These are phyloP conservation scores for Polyodon spathula DNA, from an alignment of 2,113 vertebrate species.

Conservation along the genomic window DNA sequence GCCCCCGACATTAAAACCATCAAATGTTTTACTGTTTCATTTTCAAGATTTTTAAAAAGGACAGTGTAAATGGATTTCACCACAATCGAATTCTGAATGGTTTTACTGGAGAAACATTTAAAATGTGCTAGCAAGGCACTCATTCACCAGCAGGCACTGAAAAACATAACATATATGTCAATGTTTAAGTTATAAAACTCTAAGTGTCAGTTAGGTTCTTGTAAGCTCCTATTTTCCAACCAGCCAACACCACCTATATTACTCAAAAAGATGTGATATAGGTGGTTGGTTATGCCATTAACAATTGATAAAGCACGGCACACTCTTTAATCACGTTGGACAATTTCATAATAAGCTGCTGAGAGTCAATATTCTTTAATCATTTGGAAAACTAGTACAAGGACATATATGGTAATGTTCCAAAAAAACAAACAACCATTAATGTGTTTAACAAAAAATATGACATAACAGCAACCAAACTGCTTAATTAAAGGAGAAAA, in stretches of 20 bases:
- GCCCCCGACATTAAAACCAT: conserved; percentile 21
- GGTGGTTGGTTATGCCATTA: too few relatives aligned
- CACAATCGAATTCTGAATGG: conserved; percentile 12
- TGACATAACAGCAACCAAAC: background rate
- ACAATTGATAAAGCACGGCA: too few relatives aligned
- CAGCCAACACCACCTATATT: background rate
- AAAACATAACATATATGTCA: conserved; percentile 18
- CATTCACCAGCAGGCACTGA: conserved; percentile 3
- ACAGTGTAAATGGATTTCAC: background rate
- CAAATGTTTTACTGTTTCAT: background rate
- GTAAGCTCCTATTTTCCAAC: background rate
- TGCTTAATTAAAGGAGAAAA: background rate
- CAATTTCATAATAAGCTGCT: background rate
- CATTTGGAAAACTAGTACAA: background rate
- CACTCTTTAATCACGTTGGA: background rate
- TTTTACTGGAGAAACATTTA: conserved; percentile 8
- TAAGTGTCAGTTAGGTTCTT: background rate
- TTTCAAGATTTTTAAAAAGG: background rate
- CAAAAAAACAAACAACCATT: conserved; percentile 9
- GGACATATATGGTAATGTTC: conserved; percentile 12
- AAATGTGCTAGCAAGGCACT: background rate
- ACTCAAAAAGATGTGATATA: too few relatives aligned
- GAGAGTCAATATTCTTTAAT: conserved; percentile 4
- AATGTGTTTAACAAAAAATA: background rate
- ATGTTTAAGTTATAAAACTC: background rate